A percentile compares a stretch with the other conserved stretches of the same genome.
These are phyloP conservation scores for Masnerella sp. DNA, from an alignment of 2,888 invertebrate genomes.

Conservation along the genomic window DNA sequence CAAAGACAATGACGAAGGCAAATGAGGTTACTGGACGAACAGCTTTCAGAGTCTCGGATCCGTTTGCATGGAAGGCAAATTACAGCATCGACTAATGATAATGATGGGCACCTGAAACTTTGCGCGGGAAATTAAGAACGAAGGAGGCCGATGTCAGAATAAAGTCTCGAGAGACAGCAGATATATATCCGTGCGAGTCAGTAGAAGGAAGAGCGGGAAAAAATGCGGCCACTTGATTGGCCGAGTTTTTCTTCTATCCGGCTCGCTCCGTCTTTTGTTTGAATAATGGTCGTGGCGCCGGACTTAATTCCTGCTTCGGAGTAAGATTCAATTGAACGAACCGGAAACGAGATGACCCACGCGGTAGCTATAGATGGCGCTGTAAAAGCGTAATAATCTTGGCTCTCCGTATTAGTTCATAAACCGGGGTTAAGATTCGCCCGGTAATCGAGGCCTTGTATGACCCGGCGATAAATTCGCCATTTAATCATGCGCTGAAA, in stretches of 20 bases:
- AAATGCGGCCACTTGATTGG: conserved; percentile 45
- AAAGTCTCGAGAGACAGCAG: conserved; percentile 35
- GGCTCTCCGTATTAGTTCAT: conserved; percentile 13
- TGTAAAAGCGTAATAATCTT: conserved; percentile 38
- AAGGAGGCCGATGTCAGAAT: conserved; percentile 44
- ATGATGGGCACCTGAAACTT: conserved; percentile 50
- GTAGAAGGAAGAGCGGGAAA: conserved; percentile 30
- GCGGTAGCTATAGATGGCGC: conserved; percentile 3
- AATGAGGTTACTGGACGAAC: conserved; percentile 39
- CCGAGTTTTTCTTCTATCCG: conserved; percentile 40
- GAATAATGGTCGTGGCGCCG: conserved; percentile 32
- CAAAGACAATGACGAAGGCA: conserved; percentile 21
- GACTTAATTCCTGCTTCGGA: conserved; percentile 30
- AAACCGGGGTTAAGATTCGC: conserved; percentile 34
- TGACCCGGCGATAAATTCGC: conserved; percentile 45
- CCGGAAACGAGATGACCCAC: conserved; percentile 33
- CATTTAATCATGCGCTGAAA: conserved; percentile 47
- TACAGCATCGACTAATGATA: conserved; percentile 56
- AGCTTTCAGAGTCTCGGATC: conserved; percentile 24
- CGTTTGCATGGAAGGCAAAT: conserved; percentile 49
- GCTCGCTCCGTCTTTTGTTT: conserved; percentile 25
- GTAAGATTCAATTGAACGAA: conserved; percentile 47
- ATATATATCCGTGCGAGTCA: conserved; percentile 39
- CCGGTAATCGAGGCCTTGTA: conserved; percentile 39
- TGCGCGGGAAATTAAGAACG: conserved; percentile 50